Conservation (phyloP, 1,140 invertebrate species). For the Oedothorax gibbosus region DNA sequence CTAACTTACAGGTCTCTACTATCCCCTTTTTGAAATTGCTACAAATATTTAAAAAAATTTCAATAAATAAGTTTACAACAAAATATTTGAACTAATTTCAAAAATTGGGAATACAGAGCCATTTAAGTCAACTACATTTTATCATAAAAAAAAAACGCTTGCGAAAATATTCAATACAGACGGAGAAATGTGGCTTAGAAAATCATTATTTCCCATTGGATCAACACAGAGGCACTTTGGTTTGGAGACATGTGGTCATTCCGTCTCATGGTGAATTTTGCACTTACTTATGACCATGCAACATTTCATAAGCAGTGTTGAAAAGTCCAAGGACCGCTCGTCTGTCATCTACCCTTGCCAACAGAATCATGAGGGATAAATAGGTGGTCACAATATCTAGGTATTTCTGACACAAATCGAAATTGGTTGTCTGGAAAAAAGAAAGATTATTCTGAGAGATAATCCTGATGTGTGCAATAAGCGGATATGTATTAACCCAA, state of each 20-base stretch:
- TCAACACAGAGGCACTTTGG: too few relatives aligned
- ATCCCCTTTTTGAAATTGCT: too few relatives aligned
- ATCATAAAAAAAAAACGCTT: too few relatives aligned
- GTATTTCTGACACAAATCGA: constrained; percentile 96
- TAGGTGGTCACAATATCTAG: constrained; percentile 95
- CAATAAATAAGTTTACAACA: too few relatives aligned
- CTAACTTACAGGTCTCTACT: too few relatives aligned
- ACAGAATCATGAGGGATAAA: constrained; percentile 93
- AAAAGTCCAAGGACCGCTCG: constrained; percentile 97
- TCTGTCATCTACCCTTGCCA: constrained; percentile 96
- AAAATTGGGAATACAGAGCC: not conserved
- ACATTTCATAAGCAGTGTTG: constrained; percentile 97
- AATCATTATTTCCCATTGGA: too few relatives aligned
- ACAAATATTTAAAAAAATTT: not conserved
- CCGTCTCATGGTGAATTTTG: not conserved
- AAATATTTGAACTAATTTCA: not conserved
- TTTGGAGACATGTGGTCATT: too few relatives aligned
- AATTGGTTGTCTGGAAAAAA: constrained; percentile 83
- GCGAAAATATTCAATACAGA: too few relatives aligned
- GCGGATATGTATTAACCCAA: too few relatives aligned
- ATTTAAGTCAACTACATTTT: not conserved
- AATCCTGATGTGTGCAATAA: too few relatives aligned
- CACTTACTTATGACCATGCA: constrained; percentile 81
- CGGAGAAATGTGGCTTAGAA: too few relatives aligned
- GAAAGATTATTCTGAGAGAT: constrained; percentile 47